These are phyloP conservation scores for Dipodomys spectabilis DNA, from an alignment of 2,113 vertebrate genomes.

Conservation along the genomic window DNA sequence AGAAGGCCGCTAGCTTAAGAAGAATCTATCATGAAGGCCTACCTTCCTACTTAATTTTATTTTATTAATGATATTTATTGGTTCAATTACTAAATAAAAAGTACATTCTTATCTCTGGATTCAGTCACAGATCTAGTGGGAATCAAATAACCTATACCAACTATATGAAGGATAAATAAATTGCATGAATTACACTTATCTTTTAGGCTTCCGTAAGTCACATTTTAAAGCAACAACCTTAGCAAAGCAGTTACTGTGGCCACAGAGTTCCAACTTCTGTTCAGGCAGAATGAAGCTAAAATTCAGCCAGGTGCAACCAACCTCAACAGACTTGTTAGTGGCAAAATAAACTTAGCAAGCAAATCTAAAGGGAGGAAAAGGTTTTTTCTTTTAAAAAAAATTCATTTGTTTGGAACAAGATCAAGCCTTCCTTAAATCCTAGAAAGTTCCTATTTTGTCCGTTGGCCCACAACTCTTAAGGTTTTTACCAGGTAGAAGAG, in stretches of 20 bases:
- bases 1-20: neutral
- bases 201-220: neutral
- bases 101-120: neutral
- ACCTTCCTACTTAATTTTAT: neutral
- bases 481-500: constrained; percentile 17
- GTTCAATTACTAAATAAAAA: neutral
- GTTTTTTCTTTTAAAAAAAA: neutral
- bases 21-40: neutral
- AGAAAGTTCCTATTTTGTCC: constrained; percentile 59
- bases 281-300: neutral
- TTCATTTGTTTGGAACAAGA: constrained; percentile 54
- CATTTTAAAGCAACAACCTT: constrained; percentile 46
- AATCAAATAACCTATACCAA: neutral
- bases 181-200: neutral
- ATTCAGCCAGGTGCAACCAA: constrained; percentile 48
- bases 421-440: constrained; percentile 42
- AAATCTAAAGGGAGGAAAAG: constrained; percentile 13
- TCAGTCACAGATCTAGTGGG: neutral
- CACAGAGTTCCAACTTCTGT: constrained; percentile 19
- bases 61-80: neutral
- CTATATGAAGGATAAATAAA: constrained; percentile 13
- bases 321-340: constrained; percentile 46
- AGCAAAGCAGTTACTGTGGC: neutral
- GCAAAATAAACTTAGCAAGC: constrained; percentile 55
- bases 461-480: constrained; percentile 23